Conservation (phyloP, 2,113 vertebrate species). For the Meles meles region DNA sequence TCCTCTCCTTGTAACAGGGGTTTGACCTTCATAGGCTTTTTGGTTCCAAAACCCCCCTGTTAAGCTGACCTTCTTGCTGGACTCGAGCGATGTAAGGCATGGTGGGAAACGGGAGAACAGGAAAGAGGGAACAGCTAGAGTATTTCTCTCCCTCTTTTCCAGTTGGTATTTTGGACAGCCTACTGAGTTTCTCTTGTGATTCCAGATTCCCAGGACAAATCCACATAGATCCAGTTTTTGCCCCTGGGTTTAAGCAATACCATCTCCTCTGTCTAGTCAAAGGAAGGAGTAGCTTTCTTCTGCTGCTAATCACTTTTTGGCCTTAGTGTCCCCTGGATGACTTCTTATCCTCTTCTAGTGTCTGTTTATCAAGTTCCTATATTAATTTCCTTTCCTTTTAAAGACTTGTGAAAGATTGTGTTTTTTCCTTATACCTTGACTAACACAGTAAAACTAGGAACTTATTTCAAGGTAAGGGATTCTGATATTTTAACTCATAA, state of each 20-base stretch:
- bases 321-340: not conserved
- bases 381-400: not conserved
- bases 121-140: not conserved
- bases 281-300: not conserved
- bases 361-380: not conserved
- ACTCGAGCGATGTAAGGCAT: not conserved
- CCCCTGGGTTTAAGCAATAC: not conserved
- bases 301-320: not conserved
- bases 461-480: not conserved
- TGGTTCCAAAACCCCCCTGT: not conserved
- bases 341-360: not conserved
- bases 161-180: not conserved
- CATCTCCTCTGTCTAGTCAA: not conserved
- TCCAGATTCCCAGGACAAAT: not conserved
- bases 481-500: not conserved
- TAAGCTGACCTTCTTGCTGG: not conserved
- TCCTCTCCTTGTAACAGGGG: not conserved
- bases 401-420: not conserved
- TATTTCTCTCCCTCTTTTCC: not conserved
- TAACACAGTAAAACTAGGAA: not conserved
- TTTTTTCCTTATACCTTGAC: not conserved
- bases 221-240: not conserved
- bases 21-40: not conserved
- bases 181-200: not conserved
- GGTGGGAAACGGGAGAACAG: not conserved